Evolutionary conservation across 1,140 invertebrate species (phyloP).

Genomic region (Zaprionus africanus): DNA sequence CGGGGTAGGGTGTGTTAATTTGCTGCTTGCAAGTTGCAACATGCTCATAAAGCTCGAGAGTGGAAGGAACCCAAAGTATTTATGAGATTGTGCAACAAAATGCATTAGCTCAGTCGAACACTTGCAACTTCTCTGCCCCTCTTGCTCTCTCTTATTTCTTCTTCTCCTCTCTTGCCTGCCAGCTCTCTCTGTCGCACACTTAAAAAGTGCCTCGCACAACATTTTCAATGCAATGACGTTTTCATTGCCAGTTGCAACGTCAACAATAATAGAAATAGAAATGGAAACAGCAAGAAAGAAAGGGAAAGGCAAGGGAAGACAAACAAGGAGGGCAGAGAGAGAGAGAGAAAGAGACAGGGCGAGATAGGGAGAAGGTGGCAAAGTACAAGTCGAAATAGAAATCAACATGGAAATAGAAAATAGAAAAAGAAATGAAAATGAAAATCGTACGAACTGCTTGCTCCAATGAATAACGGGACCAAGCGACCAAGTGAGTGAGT

Average conservation of each 20-base stretch:
- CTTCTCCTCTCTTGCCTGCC: constrained; percentile 24
- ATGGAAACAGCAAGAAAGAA: constrained; percentile 36
- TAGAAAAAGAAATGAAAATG: constrained; percentile 41
- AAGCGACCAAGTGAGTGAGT: constrained; percentile 24
- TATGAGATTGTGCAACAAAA: constrained; percentile 63
- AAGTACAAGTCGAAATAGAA: constrained; percentile 36
- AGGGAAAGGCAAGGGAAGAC: constrained; percentile 7
- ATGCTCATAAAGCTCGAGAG: constrained; percentile 8
- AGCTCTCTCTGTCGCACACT: constrained; percentile 3
- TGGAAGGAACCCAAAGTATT: constrained; percentile 22
- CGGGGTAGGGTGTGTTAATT: not conserved
- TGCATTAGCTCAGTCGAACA: constrained; percentile 72
- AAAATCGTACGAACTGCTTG: constrained; percentile 39
- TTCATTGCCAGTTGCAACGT: constrained; percentile 81
- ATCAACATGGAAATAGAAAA: constrained; percentile 28
- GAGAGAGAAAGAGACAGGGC: not conserved
- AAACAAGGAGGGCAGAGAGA: not conserved
- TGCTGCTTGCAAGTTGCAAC: constrained; percentile 10
- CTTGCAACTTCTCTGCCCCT: constrained; percentile 37
- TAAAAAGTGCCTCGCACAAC: constrained; percentile 68
- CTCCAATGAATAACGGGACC: constrained; percentile 43
- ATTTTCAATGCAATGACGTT: constrained; percentile 81
- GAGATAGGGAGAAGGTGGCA: not conserved
- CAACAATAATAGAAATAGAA: constrained; percentile 64
- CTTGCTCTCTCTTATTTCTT: not conserved